Evolutionary conservation across 2,888 invertebrate genomes (phyloP), one percentile per base, ranked within the genome.

Genomic region (Papilio gigon): DNA sequence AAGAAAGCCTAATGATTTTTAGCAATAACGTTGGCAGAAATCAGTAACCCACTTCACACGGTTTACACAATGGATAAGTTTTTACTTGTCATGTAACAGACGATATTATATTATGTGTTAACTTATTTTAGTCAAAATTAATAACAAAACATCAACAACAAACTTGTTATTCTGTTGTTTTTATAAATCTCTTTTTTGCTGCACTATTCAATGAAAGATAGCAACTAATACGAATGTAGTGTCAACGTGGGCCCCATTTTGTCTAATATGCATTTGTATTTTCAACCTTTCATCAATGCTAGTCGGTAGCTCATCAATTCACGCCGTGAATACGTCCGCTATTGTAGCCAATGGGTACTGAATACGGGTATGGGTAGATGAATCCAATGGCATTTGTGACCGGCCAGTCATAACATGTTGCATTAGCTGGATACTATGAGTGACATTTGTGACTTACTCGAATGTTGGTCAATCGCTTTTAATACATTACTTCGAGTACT

Each of bases 401-500:
- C 53, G 30, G 67, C 30, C 67, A 77, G 76, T 77, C 83, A 80
- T 77, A 78, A 78, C 73, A 74, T 82, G 79, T 83, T 83, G 84
- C 85, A 82, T 78, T 80, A 78, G 71, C 72, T 66, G 74, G 73
- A 78, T 75, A 75, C 73, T 74, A 75, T 75, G 73, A 74, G 78
- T 84, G 84, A 82, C 83, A 83, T 81, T 84, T 82, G 77, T 82
- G 80, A 78, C 75, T 79, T 76, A 75, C 74, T 77, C 78, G 74
- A 74, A 75, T 70, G 77, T 88, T 84, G 85, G 80, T 82, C 83
- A 85, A 85, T 83, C 76, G 74, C 74, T 76, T 77, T 78, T 75
- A 76, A 77, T 77, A 71, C 65, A 72, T 65, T 42, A 22, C 40
- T 63, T 64, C 33, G 14, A 50, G 35, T 30, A 53, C 50, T 17